phyloP scores from a whole-genome alignment of 1,140 invertebrate species.

The Drosophila carrolli region DNA sequence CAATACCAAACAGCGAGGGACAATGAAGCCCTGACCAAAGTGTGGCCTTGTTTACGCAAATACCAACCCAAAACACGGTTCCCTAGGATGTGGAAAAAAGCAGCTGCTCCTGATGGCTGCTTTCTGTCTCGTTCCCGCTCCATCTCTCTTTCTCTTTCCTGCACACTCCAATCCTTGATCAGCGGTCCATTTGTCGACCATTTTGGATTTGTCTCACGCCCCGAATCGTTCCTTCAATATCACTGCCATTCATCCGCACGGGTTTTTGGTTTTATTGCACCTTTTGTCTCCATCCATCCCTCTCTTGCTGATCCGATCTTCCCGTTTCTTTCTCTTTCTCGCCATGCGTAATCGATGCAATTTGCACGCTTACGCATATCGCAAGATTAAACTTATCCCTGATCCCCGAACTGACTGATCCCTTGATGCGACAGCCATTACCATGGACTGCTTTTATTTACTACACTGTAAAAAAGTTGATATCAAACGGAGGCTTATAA shows the following conservation, averaged over 20 bases:
- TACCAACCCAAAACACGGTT: slow-evolving; percentile 39
- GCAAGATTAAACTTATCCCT: slow-evolving; percentile 77
- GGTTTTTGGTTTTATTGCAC: slow-evolving; percentile 75
- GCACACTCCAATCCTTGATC: slow-evolving; percentile 11
- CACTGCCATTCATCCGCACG: slow-evolving; percentile 49
- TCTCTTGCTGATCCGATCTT: slow-evolving; percentile 26
- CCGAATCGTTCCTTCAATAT: slow-evolving; percentile 43
- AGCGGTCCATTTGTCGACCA: slow-evolving; percentile 43
- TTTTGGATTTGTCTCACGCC: slow-evolving; percentile 72
- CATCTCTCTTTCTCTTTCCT: neutral
- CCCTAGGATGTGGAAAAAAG: slow-evolving; percentile 14
- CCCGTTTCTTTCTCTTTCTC: slow-evolving; percentile 25
- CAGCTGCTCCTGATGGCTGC: slow-evolving; percentile 30
- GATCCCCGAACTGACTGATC: slow-evolving; percentile 61
- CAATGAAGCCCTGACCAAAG: slow-evolving; percentile 38
- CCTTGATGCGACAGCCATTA: slow-evolving; percentile 50
- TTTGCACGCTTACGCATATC: slow-evolving; percentile 82
- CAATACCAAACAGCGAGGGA: slow-evolving; percentile 29
- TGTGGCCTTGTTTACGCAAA: slow-evolving; percentile 61
- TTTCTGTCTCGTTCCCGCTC: neutral
- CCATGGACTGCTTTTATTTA: slow-evolving; percentile 2
- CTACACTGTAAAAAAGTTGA: slow-evolving; percentile 20
- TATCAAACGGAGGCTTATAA: neutral
- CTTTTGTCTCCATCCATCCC: slow-evolving; percentile 55
- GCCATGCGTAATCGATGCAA: slow-evolving; percentile 69